Percentiles rank a stretch among this genome's conserved stretches.
Evolutionary conservation across 2,113 vertebrate genomes (phyloP).

Genomic region (Suncus etruscus): DNA sequence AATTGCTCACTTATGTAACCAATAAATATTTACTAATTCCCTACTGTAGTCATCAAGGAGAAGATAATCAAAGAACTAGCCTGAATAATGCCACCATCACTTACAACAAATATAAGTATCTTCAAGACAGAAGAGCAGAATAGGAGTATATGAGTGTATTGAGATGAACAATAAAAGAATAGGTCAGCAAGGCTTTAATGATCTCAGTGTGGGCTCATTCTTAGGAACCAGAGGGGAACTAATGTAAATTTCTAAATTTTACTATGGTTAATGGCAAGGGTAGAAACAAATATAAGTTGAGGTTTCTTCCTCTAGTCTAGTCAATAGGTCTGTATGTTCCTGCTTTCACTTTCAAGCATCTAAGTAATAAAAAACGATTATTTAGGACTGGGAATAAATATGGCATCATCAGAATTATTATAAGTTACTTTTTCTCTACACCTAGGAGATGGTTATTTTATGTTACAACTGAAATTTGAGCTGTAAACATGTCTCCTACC

Average conservation of each 20-base stretch:
- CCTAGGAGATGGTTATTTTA: background rate
- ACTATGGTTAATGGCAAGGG: background rate
- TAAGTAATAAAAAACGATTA: constrained; percentile 20
- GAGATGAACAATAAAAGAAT: background rate
- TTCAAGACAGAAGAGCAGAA: background rate
- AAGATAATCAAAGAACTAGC: background rate
- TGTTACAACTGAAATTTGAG: background rate
- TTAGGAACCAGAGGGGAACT: background rate
- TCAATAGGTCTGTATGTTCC: background rate
- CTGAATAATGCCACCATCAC: background rate
- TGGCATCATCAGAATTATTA: background rate
- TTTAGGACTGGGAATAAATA: background rate
- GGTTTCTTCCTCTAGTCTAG: background rate
- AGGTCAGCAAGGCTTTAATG: background rate
- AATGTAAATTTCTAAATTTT: background rate
- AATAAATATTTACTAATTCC: constrained; percentile 14
- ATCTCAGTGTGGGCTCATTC: background rate
- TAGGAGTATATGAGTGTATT: background rate
- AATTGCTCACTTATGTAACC: background rate
- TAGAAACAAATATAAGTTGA: background rate
- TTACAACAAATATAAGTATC: background rate
- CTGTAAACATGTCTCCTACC: background rate
- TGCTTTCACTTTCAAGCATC: background rate
- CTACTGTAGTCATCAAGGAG: background rate
- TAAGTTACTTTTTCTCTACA: background rate